A percentile compares a stretch with the other conserved stretches of the same genome.
Evolutionary conservation across 2,888 invertebrate genomes (phyloP).

Genomic region (Trissolcus japonicus): DNA sequence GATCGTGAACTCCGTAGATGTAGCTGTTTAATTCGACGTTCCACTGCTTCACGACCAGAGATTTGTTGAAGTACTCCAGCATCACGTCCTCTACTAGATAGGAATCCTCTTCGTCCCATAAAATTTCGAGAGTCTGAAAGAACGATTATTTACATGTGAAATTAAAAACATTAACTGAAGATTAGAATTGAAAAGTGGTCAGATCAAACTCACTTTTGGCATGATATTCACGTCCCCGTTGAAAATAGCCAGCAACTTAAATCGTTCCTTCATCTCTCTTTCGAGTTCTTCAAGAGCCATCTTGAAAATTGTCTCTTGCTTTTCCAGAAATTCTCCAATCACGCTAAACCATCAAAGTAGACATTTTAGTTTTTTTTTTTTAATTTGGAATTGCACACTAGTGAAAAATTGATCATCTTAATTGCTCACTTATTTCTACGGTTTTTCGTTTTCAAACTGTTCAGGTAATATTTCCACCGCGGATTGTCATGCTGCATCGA

Average conservation of each 20-base stretch:
- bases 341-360: constrained; percentile 57
- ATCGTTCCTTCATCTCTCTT: constrained; percentile 75
- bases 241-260: constrained; percentile 82
- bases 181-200: too few relatives aligned
- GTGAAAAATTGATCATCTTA: not conserved
- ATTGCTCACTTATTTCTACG: constrained; percentile 70
- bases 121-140: constrained; percentile 76
- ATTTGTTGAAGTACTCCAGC: constrained; percentile 82
- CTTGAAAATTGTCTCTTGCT: constrained; percentile 70
- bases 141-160: constrained; percentile 19
- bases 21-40: constrained; percentile 80
- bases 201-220: constrained; percentile 77
- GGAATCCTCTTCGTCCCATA: constrained; percentile 76
- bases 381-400: not conserved
- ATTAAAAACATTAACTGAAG: too few relatives aligned
- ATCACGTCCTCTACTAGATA: constrained; percentile 81
- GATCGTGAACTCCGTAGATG: constrained; percentile 84
- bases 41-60: constrained; percentile 81
- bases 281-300: constrained; percentile 81
- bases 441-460: constrained; percentile 79
- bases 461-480: constrained; percentile 81
- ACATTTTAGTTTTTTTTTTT: too few relatives aligned
- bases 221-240: constrained; percentile 84
- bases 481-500: constrained; percentile 77
- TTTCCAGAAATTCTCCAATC: constrained; percentile 65